Percentiles rank a stretch among this genome's conserved stretches.
These are phyloP conservation scores for Pteromalus puparum DNA, from an alignment of 1,140 invertebrate genomes.

Conservation along the genomic window DNA sequence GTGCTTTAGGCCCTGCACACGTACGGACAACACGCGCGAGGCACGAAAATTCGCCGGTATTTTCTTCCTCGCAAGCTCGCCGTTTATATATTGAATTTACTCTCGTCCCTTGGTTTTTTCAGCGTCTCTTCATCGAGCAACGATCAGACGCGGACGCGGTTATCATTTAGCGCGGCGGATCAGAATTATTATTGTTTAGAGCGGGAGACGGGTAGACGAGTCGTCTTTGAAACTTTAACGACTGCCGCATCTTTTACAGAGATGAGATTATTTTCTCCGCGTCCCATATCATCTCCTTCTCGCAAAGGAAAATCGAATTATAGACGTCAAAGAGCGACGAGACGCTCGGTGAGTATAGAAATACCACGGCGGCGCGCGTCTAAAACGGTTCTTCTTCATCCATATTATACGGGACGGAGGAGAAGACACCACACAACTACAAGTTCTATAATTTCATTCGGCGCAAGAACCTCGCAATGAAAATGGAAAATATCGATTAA, in stretches of 20 bases:
- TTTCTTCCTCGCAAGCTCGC: too few relatives aligned
- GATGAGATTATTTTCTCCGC: not conserved
- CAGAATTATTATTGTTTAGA: too few relatives aligned
- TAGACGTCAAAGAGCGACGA: conserved; percentile 2
- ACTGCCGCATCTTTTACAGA: not conserved
- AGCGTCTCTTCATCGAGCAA: not conserved
- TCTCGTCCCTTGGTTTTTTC: not conserved
- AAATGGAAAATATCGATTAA: conserved; percentile 61
- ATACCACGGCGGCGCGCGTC: not conserved
- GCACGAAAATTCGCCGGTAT: conserved; percentile 53
- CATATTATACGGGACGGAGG: too few relatives aligned
- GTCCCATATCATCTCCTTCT: not conserved
- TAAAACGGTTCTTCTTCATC: conserved; percentile 6
- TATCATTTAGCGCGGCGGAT: conserved; percentile 9
- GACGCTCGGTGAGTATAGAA: too few relatives aligned
- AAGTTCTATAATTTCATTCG: conserved; percentile 30
- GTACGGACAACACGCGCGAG: conserved; percentile 50
- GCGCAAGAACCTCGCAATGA: not conserved
- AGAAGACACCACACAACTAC: too few relatives aligned
- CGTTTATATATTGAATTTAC: conserved; percentile 3
- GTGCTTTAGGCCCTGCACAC: conserved; percentile 55
- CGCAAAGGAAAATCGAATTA: conserved; percentile 11
- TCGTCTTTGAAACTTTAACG: not conserved
- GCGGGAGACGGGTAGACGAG: too few relatives aligned
- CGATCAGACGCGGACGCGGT: not conserved